Evolutionary conservation across 2,888 invertebrate species (phyloP).

Genomic region (Tribolium freemani): DNA sequence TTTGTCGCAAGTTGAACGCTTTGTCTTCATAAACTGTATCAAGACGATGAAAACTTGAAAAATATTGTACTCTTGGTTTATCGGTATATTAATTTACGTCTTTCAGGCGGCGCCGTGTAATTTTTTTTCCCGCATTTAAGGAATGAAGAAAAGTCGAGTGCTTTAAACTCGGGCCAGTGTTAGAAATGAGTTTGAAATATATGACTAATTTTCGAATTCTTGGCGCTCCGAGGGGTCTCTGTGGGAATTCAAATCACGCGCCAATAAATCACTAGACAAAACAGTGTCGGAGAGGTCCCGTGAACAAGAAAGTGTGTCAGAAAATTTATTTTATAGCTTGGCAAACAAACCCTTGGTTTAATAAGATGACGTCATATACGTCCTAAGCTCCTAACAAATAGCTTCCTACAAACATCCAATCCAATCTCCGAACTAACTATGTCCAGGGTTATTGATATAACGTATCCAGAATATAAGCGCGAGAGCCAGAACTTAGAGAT

Average conservation of each 20-base stretch:
- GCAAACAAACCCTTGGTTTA: constrained; percentile 64
- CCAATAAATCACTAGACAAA: constrained; percentile 64
- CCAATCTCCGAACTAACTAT: constrained; percentile 57
- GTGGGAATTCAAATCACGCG: constrained; percentile 63
- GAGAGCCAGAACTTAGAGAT: constrained; percentile 40
- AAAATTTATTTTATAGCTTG: constrained; percentile 65
- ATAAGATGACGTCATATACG: constrained; percentile 64
- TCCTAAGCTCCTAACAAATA: constrained; percentile 60
- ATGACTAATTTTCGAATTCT: constrained; percentile 59
- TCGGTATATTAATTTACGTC: constrained; percentile 42
- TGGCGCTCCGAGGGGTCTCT: constrained; percentile 49
- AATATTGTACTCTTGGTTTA: constrained; percentile 42
- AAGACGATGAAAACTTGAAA: constrained; percentile 45
- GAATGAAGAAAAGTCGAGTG: constrained; percentile 22
- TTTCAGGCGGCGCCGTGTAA: constrained; percentile 13
- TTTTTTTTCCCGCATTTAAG: constrained; percentile 21
- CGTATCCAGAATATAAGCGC: constrained; percentile 39
- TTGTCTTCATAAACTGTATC: constrained; percentile 49
- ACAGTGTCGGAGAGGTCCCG: constrained; percentile 55
- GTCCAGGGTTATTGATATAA: constrained; percentile 57
- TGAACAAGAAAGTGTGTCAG: constrained; percentile 63
- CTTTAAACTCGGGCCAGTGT: constrained; percentile 13
- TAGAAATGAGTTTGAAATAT: constrained; percentile 32
- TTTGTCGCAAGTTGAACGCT: constrained; percentile 47
- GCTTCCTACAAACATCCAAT: constrained; percentile 59